phyloP scores from a whole-genome alignment of 2,113 vertebrate genomes.

The Oriolus oriolus region DNA sequence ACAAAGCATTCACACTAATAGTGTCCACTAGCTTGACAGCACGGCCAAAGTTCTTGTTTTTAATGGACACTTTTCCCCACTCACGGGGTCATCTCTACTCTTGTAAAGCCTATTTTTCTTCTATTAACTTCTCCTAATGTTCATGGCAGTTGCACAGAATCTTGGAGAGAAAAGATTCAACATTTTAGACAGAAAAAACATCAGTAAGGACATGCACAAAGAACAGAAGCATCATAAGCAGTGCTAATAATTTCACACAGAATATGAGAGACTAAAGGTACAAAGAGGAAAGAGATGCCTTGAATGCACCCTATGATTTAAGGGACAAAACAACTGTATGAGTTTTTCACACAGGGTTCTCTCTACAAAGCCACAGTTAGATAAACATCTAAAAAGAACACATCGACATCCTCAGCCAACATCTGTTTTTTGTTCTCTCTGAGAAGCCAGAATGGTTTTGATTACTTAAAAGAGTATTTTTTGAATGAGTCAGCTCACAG shows the following conservation, averaged over 20 bases:
- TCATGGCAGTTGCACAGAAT: background rate
- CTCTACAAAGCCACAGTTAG: background rate
- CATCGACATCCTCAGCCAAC: background rate
- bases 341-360: background rate
- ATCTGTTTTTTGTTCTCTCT: background rate
- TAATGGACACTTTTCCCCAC: background rate
- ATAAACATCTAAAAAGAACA: background rate
- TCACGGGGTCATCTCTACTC: background rate
- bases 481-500: background rate
- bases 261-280: background rate
- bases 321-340: background rate
- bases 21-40: background rate
- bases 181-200: background rate
- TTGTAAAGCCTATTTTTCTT: background rate
- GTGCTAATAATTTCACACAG: background rate
- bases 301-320: background rate
- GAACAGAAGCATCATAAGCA: background rate
- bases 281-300: background rate
- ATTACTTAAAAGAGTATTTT: background rate
- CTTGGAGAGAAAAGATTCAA: background rate
- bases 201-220: background rate
- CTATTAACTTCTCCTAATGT: background rate
- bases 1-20: background rate
- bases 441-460: background rate
- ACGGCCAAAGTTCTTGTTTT: background rate